A percentile compares a stretch with the other conserved stretches of the same genome.
These are phyloP conservation scores for Bos javanicus DNA, from an alignment of 2,113 vertebrate species.

Conservation along the genomic window DNA sequence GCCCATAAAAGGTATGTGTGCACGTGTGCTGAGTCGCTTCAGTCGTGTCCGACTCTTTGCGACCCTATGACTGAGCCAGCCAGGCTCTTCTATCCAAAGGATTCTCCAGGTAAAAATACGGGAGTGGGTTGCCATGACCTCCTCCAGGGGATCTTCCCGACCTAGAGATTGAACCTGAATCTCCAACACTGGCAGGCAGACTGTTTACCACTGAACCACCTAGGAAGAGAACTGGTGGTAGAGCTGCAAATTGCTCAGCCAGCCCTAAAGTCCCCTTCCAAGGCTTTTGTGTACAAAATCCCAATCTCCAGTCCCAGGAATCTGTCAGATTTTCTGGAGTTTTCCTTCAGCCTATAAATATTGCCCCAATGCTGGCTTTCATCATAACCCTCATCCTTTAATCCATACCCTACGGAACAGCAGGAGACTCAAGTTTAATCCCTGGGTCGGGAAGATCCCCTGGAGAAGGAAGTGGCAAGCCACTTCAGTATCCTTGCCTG, in stretches of 20 bases:
- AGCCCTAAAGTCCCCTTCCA: not conserved
- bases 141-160: not conserved
- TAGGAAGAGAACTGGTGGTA: not conserved
- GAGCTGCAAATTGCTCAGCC: not conserved
- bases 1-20: not conserved
- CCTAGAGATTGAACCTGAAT: not conserved
- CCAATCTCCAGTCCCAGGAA: not conserved
- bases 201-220: not conserved
- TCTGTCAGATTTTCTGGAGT: not conserved
- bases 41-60: not conserved
- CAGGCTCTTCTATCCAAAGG: not conserved
- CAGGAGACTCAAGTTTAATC: not conserved
- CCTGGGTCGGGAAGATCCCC: not conserved
- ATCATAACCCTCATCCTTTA: not conserved
- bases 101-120: not conserved
- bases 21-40: not conserved
- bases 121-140: not conserved
- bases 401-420: not conserved
- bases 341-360: not conserved
- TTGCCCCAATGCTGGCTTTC: not conserved
- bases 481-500: not conserved
- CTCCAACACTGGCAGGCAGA: not conserved
- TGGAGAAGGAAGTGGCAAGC: not conserved
- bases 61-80: not conserved
- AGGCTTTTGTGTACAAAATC: not conserved